phyloP scores from a whole-genome alignment of 2,888 invertebrate genomes.

The Epinotia brunnichana region DNA sequence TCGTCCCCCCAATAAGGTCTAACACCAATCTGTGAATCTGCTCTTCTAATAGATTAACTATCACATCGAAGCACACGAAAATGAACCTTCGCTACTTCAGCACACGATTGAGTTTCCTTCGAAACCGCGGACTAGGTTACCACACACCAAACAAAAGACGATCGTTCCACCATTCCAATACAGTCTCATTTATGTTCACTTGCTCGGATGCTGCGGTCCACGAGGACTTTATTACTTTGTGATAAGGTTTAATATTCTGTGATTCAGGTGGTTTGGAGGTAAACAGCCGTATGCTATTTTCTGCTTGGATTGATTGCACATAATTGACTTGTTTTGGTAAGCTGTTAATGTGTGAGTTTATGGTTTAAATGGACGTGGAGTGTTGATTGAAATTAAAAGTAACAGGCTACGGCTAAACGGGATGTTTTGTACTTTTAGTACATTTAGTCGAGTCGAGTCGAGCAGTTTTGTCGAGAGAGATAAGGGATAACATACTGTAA shows the following conservation, averaged over 20 bases:
- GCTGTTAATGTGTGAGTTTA: constrained; percentile 30
- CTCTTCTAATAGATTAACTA: constrained; percentile 9
- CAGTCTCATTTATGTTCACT: constrained; percentile 1
- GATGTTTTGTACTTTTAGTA: constrained; percentile 9
- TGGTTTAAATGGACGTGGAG: constrained; percentile 28
- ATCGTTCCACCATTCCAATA: constrained; percentile 26
- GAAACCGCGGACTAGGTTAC: not conserved
- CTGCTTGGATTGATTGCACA: constrained; percentile 30
- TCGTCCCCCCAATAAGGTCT: not conserved
- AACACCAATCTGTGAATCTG: constrained; percentile 1
- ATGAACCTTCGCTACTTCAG: not conserved
- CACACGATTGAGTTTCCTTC: not conserved
- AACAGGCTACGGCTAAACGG: constrained; percentile 8
- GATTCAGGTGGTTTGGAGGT: not conserved
- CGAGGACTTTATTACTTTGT: not conserved
- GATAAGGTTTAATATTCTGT: not conserved
- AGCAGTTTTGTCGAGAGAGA: too few species aligned
- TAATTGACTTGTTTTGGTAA: constrained; percentile 40
- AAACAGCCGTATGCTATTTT: constrained; percentile 20
- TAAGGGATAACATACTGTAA: too few species aligned
- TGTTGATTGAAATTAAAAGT: constrained; percentile 37
- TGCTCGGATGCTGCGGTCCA: not conserved
- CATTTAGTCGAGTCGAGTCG: too few species aligned
- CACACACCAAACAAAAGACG: constrained; percentile 32
- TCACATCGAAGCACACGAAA: not conserved